Base-by-base conservation (phyloP, 92 coral and sea anemone genomes). In the Scolanthus callimorphus region DNA sequence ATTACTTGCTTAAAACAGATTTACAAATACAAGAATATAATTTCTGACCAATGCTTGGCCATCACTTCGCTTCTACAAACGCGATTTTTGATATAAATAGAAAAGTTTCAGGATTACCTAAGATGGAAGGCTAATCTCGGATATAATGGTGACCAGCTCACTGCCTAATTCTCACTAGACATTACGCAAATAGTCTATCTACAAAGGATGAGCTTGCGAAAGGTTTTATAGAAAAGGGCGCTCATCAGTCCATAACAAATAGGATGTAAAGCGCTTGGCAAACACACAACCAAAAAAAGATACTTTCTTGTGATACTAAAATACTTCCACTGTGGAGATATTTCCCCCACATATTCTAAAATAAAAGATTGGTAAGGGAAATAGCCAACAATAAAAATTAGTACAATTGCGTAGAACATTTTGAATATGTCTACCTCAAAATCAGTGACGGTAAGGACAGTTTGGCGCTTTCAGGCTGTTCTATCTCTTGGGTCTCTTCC, bases 201-300 rank as follows among this genome's bases (percentile, higher is more conserved):
- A 55, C 80, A 79, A 2, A 79, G 70, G 9, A 79, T 43, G 10
- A 79, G 48, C 50, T 64, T 79, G 1, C 74, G 21, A 51, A 79
- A 79, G 10, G 75, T 74, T 52, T 34, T 71, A 34, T 79, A 55
- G 48, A 57, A 79, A 50, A 79, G 72, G 21, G 29, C 59, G 34
- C 57, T 79, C 80, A 71, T 79, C 25, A 75, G 50, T n/a, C 80
- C 85, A 17, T 79, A 79, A 63, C 80, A 71, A 4, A 79, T 27
- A 3, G 85, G 85, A 20, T 79, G 85, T 21, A 79, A 51, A 0
- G 85, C 85, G 2, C 75, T 59, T 1, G 85, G 85, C 20, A 71
- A 46, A 31, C 80, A 71, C 17, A 55, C 51, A 71, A 58, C 22
- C 71, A n/a, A 46, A 51, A 71, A 59, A 1, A 45, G 12, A 25